Percentiles rank a stretch among this genome's conserved stretches.
These are phyloP conservation scores for Nematostella vectensis DNA, from an alignment of 92 coral and sea anemone genomes.

Conservation along the genomic window DNA sequence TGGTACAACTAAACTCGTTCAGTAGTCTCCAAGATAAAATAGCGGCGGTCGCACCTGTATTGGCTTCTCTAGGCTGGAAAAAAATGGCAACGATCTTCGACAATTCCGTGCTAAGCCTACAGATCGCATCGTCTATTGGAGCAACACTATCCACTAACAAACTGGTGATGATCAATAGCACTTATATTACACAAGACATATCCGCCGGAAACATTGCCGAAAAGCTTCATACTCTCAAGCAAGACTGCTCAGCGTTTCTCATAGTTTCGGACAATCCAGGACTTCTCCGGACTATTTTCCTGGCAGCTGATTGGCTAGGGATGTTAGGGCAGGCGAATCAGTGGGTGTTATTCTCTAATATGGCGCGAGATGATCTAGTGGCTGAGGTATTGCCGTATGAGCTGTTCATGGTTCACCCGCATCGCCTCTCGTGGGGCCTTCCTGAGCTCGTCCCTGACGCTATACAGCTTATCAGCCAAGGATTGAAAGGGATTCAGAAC, in stretches of 20 bases:
- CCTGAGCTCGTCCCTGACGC: slow-evolving; percentile 43
- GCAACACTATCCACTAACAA: slow-evolving; percentile 7
- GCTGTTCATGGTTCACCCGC: slow-evolving; percentile 31
- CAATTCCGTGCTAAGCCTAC: slow-evolving; percentile 23
- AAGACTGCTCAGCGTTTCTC: slow-evolving; percentile 13
- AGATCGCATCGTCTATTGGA: slow-evolving; percentile 17
- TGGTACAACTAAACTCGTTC: slow-evolving; percentile 9
- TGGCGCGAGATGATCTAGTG: slow-evolving; percentile 10
- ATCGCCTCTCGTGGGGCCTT: slow-evolving; percentile 2
- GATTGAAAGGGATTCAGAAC: slow-evolving; percentile 9
- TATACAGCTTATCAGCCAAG: slow-evolving; percentile 7
- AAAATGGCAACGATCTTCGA: slow-evolving; percentile 34
- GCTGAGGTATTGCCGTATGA: slow-evolving; percentile 11
- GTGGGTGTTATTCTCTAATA: slow-evolving; percentile 43
- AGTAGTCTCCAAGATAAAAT: slow-evolving; percentile 14
- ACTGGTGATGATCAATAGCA: slow-evolving; percentile 18
- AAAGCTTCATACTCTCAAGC: background rate
- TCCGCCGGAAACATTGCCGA: background rate
- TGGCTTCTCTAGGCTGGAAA: slow-evolving; percentile 27
- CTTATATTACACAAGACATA: slow-evolving; percentile 10
- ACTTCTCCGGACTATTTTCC: slow-evolving; percentile 4
- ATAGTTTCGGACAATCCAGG: slow-evolving; percentile 18
- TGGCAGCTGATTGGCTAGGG: background rate
- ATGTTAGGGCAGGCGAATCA: slow-evolving; percentile 9
- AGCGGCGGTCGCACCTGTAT: slow-evolving; percentile 15